Conservation (phyloP, 1,140 invertebrate genomes). For the Tribolium castaneum region DNA sequence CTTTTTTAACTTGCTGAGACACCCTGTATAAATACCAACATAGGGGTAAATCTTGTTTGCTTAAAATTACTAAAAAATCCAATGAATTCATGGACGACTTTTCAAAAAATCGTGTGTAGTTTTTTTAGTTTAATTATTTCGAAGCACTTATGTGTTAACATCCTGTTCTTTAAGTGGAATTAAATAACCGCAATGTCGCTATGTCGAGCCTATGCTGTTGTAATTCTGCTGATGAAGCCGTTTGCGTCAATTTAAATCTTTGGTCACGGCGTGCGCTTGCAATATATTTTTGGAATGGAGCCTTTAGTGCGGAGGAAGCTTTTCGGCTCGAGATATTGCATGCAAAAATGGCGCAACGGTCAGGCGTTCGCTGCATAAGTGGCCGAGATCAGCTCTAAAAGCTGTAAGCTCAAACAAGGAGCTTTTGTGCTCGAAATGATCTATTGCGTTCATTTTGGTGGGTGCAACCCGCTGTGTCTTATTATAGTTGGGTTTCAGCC, state of each 20-base stretch:
- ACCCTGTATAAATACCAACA: no score
- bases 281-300: not conserved
- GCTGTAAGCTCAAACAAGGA: conserved; percentile 46
- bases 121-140: no score
- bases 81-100: no score
- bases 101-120: no score
- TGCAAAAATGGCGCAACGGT: conserved; percentile 14
- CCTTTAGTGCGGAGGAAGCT: not conserved
- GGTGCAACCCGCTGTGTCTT: conserved; percentile 42
- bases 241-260: not conserved
- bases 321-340: conserved; percentile 7
- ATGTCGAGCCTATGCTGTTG: no score
- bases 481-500: not conserved
- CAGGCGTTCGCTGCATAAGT: conserved; percentile 33
- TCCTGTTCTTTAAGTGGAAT: no score
- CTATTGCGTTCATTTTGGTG: conserved; percentile 55
- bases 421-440: conserved; percentile 57
- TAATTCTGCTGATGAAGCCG: no score
- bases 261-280: not conserved
- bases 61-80: no score
- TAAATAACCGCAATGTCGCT: no score
- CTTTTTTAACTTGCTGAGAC: no score
- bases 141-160: no score
- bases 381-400: conserved; percentile 41
- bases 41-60: no score